Evolutionary conservation across 2,888 invertebrate species (phyloP), one percentile per base, ranked within the genome.

Genomic region (Drosophila birchii): DNA sequence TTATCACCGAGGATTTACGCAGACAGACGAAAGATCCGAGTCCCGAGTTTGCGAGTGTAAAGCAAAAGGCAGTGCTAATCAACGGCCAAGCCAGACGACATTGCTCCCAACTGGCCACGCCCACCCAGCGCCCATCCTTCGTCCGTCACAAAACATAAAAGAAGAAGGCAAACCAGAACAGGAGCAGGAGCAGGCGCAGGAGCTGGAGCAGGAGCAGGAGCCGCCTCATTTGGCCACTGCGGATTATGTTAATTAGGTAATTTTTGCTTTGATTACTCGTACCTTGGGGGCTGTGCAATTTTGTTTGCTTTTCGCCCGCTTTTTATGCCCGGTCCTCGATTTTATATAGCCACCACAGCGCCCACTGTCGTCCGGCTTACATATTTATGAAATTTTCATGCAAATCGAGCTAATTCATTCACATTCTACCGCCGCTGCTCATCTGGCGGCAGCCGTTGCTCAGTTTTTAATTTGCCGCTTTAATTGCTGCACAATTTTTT

Each of bases 171-270:
- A 34, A 49, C 49, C 23, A 23, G 20, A 32, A 36, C 68, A 57
- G 29, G 59, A 71, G 32, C 43, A 47, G 47, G 38, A 51, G 12
- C 54, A 61, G 54, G n/a, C 68, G 57, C 62, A 55, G 61, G 49
- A 58, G 64, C 57, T 66, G 76, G 54, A 53, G 32, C 59, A n/a
- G 44, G 26, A 76, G 74, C 75, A 71, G 75, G 55, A 70, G 70
- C 69, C 81, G 81, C 71, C 89, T 87, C 89, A 88, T 82, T 80
- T 89, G 90, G 82, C 78, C 88, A 88, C 89, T 88, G 86, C 80
- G 88, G 88, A 88, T 88, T 88, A 88, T 90, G 88, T 85, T 90
- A 90, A 88, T 88, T 88, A 88, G 88, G 88, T 90, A 90, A 88
- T 90, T 90, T 89, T 83, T 83, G 83, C 89, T 88, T 81, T 89